Percentiles rank a stretch among this genome's conserved stretches.
These are phyloP conservation scores for Drosophila pseudotalamancana DNA, from an alignment of 2,888 invertebrate species.

Conservation along the genomic window DNA sequence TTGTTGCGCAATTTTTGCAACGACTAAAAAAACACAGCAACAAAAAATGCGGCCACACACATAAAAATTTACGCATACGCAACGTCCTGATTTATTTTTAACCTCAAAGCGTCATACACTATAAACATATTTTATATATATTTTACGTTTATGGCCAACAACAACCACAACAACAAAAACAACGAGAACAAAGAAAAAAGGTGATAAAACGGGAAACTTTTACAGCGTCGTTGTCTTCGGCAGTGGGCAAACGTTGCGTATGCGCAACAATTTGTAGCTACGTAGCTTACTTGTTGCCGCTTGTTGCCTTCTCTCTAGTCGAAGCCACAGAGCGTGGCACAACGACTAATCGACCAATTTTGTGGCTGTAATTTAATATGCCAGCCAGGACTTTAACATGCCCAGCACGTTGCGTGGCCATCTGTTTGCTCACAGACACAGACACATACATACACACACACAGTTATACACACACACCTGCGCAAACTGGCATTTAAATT, in stretches of 20 bases:
- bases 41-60: conserved; percentile 18
- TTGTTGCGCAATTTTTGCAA: conserved; percentile 74
- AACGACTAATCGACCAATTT: conserved; percentile 66
- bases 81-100: conserved; percentile 71
- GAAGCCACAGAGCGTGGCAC: conserved; percentile 39
- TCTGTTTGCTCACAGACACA: conserved; percentile 30
- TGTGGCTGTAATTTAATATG: conserved; percentile 75
- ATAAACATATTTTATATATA: conserved; percentile 61
- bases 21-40: conserved; percentile 66
- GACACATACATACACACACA: conserved; percentile 18
- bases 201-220: conserved; percentile 41
- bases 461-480: conserved; percentile 49
- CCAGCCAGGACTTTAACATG: conserved; percentile 59
- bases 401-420: conserved; percentile 60
- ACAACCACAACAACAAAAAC: conserved; percentile 37
- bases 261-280: conserved; percentile 71
- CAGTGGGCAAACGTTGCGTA: conserved; percentile 59
- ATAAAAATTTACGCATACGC: conserved; percentile 60
- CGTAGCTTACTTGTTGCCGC: conserved; percentile 63
- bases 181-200: conserved; percentile 12
- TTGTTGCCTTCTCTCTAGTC: conserved; percentile 9
- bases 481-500: conserved; percentile 61
- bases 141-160: conserved; percentile 61
- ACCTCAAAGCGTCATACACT: conserved; percentile 75
- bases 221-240: conserved; percentile 33